A percentile compares a stretch with the other conserved stretches of the same genome.
These are phyloP conservation scores for Thunnus thynnus DNA, from an alignment of 2,113 vertebrate species.

Conservation along the genomic window DNA sequence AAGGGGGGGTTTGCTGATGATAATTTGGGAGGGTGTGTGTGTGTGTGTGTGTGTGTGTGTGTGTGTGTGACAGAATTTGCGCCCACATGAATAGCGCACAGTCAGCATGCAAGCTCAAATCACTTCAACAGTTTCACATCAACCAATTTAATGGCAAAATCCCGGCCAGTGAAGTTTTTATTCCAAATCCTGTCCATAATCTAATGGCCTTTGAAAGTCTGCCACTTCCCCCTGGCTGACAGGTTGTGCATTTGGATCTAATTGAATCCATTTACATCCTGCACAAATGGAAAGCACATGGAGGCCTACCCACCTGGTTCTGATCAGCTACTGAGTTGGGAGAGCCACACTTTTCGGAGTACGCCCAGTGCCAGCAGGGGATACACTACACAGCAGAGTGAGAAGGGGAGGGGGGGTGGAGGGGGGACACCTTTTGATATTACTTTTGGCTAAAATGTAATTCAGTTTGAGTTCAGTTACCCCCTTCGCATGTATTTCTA, in stretches of 20 bases:
- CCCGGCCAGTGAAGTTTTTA: constrained; percentile 76
- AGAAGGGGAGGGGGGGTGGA: constrained; percentile 37
- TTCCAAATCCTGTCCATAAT: constrained; percentile 82
- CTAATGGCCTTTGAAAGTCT: constrained; percentile 83
- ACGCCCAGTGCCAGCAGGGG: constrained; percentile 64
- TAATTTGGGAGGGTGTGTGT: constrained; percentile 50
- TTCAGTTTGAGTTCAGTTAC: constrained; percentile 58
- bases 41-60: constrained; percentile 43
- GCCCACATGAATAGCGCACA: constrained; percentile 57
- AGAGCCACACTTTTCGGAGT: constrained; percentile 65
- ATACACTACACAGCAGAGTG: constrained; percentile 42
- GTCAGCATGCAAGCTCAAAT: constrained; percentile 72
- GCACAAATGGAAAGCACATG: constrained; percentile 86
- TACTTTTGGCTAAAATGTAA: constrained; percentile 64
- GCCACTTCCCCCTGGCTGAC: constrained; percentile 81
- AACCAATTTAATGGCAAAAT: constrained; percentile 76
- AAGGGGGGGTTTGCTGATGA: constrained; percentile 42
- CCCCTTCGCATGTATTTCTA: constrained; percentile 34
- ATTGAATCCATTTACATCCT: constrained; percentile 86
- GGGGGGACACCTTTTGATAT: constrained; percentile 67
- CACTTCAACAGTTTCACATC: constrained; percentile 75
- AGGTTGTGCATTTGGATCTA: constrained; percentile 86
- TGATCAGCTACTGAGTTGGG: constrained; percentile 85
- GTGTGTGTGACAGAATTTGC: constrained; percentile 62
- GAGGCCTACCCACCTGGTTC: constrained; percentile 83